Evolutionary conservation across 2,113 vertebrate genomes (phyloP), one percentile per base, ranked within the genome.

Genomic region (Anarhynchus alexandrinus): DNA sequence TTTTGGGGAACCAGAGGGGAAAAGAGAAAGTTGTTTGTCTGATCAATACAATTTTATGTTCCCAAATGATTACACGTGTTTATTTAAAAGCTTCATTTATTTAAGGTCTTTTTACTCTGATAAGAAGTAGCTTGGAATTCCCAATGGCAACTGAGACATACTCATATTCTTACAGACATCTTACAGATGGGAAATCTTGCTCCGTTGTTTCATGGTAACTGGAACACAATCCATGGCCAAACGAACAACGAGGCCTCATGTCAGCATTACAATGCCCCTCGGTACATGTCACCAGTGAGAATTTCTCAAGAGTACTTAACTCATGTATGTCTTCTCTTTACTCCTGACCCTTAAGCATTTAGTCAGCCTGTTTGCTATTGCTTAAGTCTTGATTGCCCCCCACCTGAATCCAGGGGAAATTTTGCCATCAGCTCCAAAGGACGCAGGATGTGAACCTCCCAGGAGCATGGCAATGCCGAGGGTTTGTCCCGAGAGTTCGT

Each of bases 21-120:
- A 85, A 82, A 57, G 66, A 82, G 15, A 90, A 94, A 40, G 45
- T 30, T 86, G 23, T 82, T 90, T 94, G 16, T 80, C 66, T 51
- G 64, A 79, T 57, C 88, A 72, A 36, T 54, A 22, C 2, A 61
- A 74, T 74, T 94, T 92, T 93, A 82, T 52, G 26, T 74, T 96
- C 90, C 74, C 81, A 81, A 97, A 71, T 69, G n/a, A 93, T 71
- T 95, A 94, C 82, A 69, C n/a, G n/a, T n/a, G 83, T 94, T 95
- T 93, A 86, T 94, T 91, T 76, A 52, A 85, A 92, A 93, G 54
- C 9, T 86, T 86, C 3, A 59, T 90, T 79, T 87, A 59, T 81
- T 94, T 89, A 77, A 87, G 86, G 43, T 93, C 86, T 94, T 97
- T 87, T 93, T 77, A 64, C 72, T 96, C 93, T 86, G 78, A 9